These are phyloP conservation scores for Xestia sexstrigata DNA, from an alignment of 2,888 invertebrate species.

Conservation along the genomic window DNA sequence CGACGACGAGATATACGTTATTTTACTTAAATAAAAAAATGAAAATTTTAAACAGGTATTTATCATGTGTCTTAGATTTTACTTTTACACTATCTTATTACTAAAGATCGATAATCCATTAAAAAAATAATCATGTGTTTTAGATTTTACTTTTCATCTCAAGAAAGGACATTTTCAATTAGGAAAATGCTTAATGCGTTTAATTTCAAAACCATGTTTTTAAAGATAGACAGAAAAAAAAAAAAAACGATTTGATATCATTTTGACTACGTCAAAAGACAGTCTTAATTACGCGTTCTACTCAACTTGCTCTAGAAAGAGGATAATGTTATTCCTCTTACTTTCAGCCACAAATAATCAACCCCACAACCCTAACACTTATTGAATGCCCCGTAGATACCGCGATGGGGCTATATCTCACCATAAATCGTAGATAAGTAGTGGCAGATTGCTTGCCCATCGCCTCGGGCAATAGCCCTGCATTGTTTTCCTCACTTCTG, in stretches of 20 bases:
- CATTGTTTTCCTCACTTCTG: slow-evolving; percentile 52
- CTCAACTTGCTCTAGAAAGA: neutral
- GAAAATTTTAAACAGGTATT: neutral
- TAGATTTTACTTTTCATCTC: no score
- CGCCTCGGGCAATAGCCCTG: slow-evolving; percentile 29
- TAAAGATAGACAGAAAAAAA: no score
- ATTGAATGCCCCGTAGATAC: slow-evolving; percentile 36
- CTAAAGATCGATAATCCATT: no score
- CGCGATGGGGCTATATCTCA: slow-evolving; percentile 18
- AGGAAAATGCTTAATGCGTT: no score
- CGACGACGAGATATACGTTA: neutral
- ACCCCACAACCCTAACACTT: slow-evolving; percentile 15
- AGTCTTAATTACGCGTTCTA: neutral
- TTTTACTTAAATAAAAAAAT: neutral
- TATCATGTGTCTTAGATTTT: no score
- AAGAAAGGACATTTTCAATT: neutral
- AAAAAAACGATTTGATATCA: neutral
- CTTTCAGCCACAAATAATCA: slow-evolving; percentile 25
- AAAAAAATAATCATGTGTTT: no score
- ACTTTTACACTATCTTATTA: no score
- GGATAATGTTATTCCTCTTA: neutral
- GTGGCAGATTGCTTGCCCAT: slow-evolving; percentile 47
- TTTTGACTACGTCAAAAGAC: neutral
- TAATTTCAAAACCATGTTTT: no score
- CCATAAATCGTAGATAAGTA: slow-evolving; percentile 55